Percentiles rank a stretch among this genome's conserved stretches.
Conservation (phyloP, 2,888 invertebrate genomes). For the Eudemis profundana region DNA sequence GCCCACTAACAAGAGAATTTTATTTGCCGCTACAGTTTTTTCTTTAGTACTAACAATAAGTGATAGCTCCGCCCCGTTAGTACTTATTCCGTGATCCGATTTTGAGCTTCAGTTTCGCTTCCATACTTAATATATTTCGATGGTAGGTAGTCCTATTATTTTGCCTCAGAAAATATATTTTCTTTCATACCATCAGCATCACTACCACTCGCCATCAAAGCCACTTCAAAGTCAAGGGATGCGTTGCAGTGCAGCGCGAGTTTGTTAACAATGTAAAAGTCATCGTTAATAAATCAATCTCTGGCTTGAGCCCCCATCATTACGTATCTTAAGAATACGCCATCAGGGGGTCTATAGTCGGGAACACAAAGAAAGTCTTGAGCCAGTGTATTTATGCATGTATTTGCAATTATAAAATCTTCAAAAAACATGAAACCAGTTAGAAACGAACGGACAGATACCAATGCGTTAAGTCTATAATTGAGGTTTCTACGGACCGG, state of each 20-base stretch:
- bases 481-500: no score
- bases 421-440: not conserved
- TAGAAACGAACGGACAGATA: no score
- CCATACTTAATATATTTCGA: no score
- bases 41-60: no score
- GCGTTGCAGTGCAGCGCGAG: slow-evolving; percentile 2
- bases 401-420: not conserved
- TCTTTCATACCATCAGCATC: not conserved
- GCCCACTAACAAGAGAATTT: no score
- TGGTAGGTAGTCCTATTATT: no score
- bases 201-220: not conserved
- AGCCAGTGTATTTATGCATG: not conserved
- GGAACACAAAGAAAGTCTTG: slow-evolving; percentile 10
- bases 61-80: no score
- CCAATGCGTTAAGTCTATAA: no score
- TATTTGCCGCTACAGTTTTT: no score
- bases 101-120: no score
- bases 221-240: not conserved
- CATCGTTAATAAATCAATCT: slow-evolving; percentile 24
- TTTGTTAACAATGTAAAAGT: slow-evolving; percentile 27
- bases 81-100: no score
- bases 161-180: not conserved
- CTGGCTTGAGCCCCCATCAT: slow-evolving; percentile 22
- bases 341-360: not conserved
- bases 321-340: slow-evolving; percentile 16